These are phyloP conservation scores for Polyergus mexicanus DNA, from an alignment of 1,140 invertebrate genomes.

Conservation along the genomic window DNA sequence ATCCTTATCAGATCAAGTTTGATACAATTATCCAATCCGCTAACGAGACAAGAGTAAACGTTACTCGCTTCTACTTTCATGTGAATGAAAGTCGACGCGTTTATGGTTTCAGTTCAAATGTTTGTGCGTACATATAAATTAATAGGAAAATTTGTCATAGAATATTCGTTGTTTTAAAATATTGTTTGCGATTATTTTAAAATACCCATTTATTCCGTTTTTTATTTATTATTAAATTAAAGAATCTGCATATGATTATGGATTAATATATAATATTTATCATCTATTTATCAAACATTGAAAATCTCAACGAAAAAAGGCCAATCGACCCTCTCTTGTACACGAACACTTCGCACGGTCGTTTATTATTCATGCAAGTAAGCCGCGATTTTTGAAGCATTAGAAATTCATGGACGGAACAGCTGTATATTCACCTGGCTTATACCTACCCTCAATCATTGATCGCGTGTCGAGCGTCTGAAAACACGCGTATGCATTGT, in stretches of 20 bases:
- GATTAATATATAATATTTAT: constrained; percentile 13
- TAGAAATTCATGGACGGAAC: constrained; percentile 61
- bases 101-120: constrained; percentile 1
- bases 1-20: constrained; percentile 67
- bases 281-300: constrained; percentile 1
- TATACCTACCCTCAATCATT: constrained; percentile 60
- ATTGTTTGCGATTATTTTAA: not conserved
- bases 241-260: not conserved
- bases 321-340: not conserved
- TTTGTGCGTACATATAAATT: not conserved
- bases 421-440: constrained; percentile 65
- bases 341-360: constrained; percentile 20
- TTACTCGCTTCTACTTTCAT: constrained; percentile 48
- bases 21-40: constrained; percentile 71
- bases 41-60: constrained; percentile 68
- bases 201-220: not conserved
- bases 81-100: constrained; percentile 25
- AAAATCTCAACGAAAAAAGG: not conserved
- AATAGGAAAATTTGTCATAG: not conserved
- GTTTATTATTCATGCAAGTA: constrained; percentile 57
- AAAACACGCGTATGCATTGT: constrained; percentile 59
- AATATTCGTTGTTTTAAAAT: not conserved
- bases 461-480: constrained; percentile 47
- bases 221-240: constrained; percentile 27
- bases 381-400: constrained; percentile 57